A percentile compares a stretch with the other conserved stretches of the same genome.
phyloP scores from a whole-genome alignment of 1,140 invertebrate species.

The Lasioglossum albipes region DNA sequence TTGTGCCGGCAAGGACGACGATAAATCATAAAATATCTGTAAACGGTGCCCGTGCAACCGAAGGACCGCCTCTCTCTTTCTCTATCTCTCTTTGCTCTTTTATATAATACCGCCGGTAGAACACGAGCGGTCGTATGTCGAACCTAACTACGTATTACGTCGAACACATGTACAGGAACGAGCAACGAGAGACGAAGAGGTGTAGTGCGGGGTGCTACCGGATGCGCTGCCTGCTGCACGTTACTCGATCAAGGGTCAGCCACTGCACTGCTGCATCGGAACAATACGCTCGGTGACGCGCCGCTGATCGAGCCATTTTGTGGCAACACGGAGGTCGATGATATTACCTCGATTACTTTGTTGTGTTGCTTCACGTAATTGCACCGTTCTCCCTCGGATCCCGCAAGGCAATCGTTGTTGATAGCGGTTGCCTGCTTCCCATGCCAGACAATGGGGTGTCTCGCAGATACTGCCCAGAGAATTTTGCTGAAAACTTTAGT shows the following conservation, averaged over 20 bases:
- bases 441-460: no score
- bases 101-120: constrained; percentile 32
- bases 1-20: constrained; percentile 54
- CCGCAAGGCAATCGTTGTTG: no score
- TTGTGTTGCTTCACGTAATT: no score
- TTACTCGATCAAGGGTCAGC: background rate
- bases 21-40: constrained; percentile 63
- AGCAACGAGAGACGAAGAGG: constrained; percentile 9
- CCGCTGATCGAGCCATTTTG: background rate
- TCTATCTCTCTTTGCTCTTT: constrained; percentile 44
- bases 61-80: background rate
- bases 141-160: constrained; percentile 41
- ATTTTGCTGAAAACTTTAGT: no score
- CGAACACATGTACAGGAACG: constrained; percentile 31
- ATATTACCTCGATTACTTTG: no score
- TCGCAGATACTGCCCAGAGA: no score
- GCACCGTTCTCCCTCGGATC: no score
- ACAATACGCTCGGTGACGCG: constrained; percentile 3
- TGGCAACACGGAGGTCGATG: no score
- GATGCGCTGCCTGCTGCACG: constrained; percentile 1
- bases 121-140: constrained; percentile 41
- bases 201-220: constrained; percentile 31
- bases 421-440: no score
- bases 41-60: constrained; percentile 28
- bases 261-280: background rate